These are phyloP conservation scores for Rhincodon typus DNA, from an alignment of 2,797 vertebrate genomes.

Conservation along the genomic window DNA sequence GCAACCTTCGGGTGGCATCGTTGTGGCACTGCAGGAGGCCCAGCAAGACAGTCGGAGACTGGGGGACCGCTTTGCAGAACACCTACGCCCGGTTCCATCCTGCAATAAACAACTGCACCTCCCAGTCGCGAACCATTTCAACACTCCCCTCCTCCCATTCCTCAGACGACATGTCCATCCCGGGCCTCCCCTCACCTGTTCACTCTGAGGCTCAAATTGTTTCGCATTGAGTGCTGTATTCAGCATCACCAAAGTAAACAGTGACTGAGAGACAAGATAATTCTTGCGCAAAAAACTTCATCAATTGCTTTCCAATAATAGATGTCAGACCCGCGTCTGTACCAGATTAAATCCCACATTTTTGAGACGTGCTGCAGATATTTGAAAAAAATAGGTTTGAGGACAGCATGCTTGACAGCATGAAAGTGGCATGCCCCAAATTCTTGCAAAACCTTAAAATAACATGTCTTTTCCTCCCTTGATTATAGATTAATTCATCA, in stretches of 20 bases:
- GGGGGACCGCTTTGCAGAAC: no score
- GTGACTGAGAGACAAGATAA: neutral
- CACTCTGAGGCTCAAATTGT: neutral
- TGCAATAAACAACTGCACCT: no score
- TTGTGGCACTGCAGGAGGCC: no score
- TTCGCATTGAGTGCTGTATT: neutral
- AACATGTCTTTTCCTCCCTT: neutral
- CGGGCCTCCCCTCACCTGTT: no score
- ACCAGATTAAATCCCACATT: neutral
- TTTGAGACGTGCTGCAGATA: neutral
- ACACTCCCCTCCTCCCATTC: no score
- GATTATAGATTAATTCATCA: neutral
- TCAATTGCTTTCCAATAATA: neutral
- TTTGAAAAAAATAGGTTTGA: neutral
- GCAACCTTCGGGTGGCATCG: no score
- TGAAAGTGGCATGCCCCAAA: neutral
- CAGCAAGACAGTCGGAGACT: no score
- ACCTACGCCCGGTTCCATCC: no score
- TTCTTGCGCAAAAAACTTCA: neutral
- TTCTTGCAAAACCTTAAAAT: neutral
- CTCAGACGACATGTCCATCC: no score
- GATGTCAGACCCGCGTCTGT: neutral
- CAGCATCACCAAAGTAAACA: neutral
- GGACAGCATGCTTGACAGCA: neutral
- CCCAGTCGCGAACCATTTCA: no score